Evolutionary conservation across 2,113 vertebrate genomes (phyloP), one percentile per base, ranked within the genome.

Genomic region (Semnornis frantzii): DNA sequence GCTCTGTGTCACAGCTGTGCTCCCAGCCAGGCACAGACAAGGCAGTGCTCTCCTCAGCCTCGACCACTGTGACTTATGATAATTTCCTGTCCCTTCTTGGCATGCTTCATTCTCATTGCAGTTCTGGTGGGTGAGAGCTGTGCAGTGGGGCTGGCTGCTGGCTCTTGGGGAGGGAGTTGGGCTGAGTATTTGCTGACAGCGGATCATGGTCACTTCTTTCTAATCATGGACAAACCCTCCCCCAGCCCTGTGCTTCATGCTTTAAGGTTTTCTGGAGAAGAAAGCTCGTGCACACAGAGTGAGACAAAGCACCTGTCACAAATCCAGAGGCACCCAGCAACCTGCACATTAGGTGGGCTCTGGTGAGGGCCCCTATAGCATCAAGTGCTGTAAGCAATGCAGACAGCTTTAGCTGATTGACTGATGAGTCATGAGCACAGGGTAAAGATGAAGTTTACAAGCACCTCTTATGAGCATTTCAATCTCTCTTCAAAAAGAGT

Each of bases 21-120:
- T 90, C 12, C 10, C 6, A 65, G 55, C 23, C 1, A 1, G 39
- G 24, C 31, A 42, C 12, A 73, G 30, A 14, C 0, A 0, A 25
- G 5, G 6, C 1, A 1, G 15, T 65, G n/a, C 15, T 73, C 27
- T 71, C 0, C 0, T 69, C 68, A 79, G 24, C 44, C 34, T 18
- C 2, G 6, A 58, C 72, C 27, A 30, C 15, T 54, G 62, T 48
- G 66, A 60, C 87, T 70, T 64, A 34, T 60, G 20, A 55, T 46
- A 54, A 46, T 15, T 85, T 10, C 33, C 17, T 73, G 37, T 39
- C 13, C 5, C 50, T 62, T 84, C 20, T 85, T 39, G 46, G 10
- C 34, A 25, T 10, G 6, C 9, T 85, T 82, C 79, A 39, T 91
- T 82, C 91, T 87, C 9, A 31, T 8, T 1, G 2, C 25, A 44